Evolutionary conservation across 2,888 invertebrate species (phyloP), one percentile per base, ranked within the genome.

Genomic region (Dexiosoma caninum): DNA sequence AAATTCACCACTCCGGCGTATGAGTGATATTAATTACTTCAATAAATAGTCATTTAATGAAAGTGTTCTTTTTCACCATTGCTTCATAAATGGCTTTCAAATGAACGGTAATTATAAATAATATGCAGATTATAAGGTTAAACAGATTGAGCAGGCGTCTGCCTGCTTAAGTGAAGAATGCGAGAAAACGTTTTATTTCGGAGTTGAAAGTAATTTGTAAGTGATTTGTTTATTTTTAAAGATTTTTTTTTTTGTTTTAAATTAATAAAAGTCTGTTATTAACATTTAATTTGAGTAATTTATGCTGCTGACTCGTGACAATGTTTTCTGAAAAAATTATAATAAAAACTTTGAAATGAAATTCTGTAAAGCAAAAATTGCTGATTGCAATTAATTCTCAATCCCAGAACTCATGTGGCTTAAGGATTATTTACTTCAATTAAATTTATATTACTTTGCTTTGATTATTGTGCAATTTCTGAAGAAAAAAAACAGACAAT

Each of bases 11-110:
- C 16, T 7, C 1, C 35, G 55, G 27, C 64, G 74, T 66, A 66
- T 74, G 66, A 66, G 64, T 66, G 27, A 74, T 66, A 49, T 30
- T 64, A 66, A 74, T 74, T 49, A 35, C 14, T 5, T 27, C 21
- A 49, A 57, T 53, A 53, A 19, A 32, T 53, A 30, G 8, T 32
- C 14, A 21, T 44, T 32, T 12, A 14, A 37, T 44, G 16, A 16
- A 55, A 37, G 60, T 40, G 0, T 2, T n/a, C 4, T 14, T 27
- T 37, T 16, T 35, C 10, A 16, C 27, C 27, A 12, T 12, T 23
- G 12, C 16, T 37, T 40, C 16, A 16, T 51, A 40, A 27, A 21
- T 19, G 2, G 14, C 10, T 37, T 49, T 67, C 14, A 40, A 55
- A 55, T 67, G 30, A 55, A 66, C 27, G 6, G 51, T 66, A 30